A percentile compares a stretch with the other conserved stretches of the same genome.
These are phyloP conservation scores for Schizopygopsis malacanthus DNA, from an alignment of 2,797 vertebrate species.

Conservation along the genomic window DNA sequence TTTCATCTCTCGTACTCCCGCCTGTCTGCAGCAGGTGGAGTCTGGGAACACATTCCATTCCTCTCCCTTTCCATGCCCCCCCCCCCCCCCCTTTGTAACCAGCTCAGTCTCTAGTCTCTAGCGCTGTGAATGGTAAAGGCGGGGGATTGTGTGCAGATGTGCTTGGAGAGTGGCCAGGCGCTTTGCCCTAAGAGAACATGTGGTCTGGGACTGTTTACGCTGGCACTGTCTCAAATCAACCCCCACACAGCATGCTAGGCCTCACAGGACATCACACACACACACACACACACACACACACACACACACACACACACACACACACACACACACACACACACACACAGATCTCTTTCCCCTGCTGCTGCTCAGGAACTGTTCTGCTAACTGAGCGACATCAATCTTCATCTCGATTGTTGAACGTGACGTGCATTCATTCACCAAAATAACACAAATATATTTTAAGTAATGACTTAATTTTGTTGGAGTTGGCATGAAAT, in stretches of 20 bases:
- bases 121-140: slow-evolving; percentile 68
- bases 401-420: slow-evolving; percentile 10
- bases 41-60: slow-evolving; percentile 67
- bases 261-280: slow-evolving; percentile 48
- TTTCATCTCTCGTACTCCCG: slow-evolving; percentile 41
- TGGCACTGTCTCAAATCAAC: slow-evolving; percentile 80
- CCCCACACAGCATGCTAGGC: slow-evolving; percentile 71
- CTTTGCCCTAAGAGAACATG: slow-evolving; percentile 84
- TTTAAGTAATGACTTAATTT: slow-evolving; percentile 11
- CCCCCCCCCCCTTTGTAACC: background rate
- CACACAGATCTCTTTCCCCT: slow-evolving; percentile 62
- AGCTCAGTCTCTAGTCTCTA: slow-evolving; percentile 68
- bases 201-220: slow-evolving; percentile 83
- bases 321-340: slow-evolving; percentile 67
- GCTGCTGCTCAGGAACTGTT: slow-evolving; percentile 16
- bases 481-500: background rate
- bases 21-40: slow-evolving; percentile 59
- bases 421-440: slow-evolving; percentile 21
- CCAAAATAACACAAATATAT: background rate
- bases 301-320: slow-evolving; percentile 63
- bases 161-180: slow-evolving; percentile 80
- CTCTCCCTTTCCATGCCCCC: background rate
- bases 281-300: slow-evolving; percentile 36
- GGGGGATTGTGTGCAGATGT: slow-evolving; percentile 83
- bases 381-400: slow-evolving; percentile 12